Evolutionary conservation across 1,140 invertebrate species (phyloP), one percentile per base, ranked within the genome.

Genomic region (Nymphalis io): DNA sequence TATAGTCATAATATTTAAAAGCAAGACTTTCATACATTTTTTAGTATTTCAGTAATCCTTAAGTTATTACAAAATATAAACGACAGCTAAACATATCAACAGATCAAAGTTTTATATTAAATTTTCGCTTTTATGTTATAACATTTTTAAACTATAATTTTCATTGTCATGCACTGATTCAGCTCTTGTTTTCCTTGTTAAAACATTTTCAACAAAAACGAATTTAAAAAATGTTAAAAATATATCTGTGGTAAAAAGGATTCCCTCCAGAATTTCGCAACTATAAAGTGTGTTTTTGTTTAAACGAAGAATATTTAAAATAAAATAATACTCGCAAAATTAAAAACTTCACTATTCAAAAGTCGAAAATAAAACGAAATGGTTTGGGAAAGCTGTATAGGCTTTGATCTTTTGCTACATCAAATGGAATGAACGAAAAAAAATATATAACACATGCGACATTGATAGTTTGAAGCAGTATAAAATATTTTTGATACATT

Each of bases 161-260:
- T 23, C 18, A 21, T 53, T 21, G 48, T 53, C 12, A 53, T 20
- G 48, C 48, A 53, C 48, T 53, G 48, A 21, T 53, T 53, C 48
- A 11, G 48, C 48, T 20, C 20, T 3, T 53, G 6, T 53, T 3
- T 53, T 13, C 40, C 13, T 13, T 44, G 12, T 13, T 44, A n/a
- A 44, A 44, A 53, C 21, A 21, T 53, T 53, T 53, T 53, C 3
- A 53, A 13, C 3, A 21, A 53, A 53, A 53, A 13, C 21, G 48
- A 20, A 53, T 21, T 53, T 53, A 23, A n/a, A 18, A 16, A 48
- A 18, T 8, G 21, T 20, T 21, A 53, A 53, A 20, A 11, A 21
- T 13, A 53, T 21, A 21, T 48, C 18, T 16, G 15, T 10, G 16
- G 46, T 48, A 18, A 8, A 48, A 53, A 53, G 48, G 1, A 53